A percentile compares a stretch with the other conserved stretches of the same genome.
phyloP scores from a whole-genome alignment of 2,888 invertebrate species.

The Andricus quercusramuli region DNA sequence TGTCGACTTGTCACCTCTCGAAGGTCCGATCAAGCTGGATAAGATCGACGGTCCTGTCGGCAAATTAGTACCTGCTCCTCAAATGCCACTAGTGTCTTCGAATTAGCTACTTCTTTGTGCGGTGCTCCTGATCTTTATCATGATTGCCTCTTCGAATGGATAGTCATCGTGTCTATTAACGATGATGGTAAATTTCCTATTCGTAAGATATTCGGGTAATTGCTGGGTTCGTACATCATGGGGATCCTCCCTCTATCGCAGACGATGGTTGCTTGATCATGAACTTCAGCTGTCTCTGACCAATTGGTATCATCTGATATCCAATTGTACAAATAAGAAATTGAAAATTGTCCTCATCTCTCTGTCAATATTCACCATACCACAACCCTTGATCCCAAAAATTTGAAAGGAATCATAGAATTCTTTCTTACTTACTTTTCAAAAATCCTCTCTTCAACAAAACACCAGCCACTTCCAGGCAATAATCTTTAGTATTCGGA shows the following conservation, averaged over 20 bases:
- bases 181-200: conserved; percentile 19
- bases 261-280: not conserved
- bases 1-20: conserved; percentile 61
- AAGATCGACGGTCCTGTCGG: conserved; percentile 51
- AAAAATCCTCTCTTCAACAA: conserved; percentile 39
- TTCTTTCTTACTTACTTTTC: not conserved
- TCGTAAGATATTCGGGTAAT: conserved; percentile 16
- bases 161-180: conserved; percentile 36
- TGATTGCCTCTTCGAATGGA: conserved; percentile 30
- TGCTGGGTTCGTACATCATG: conserved; percentile 39
- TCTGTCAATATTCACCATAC: not conserved
- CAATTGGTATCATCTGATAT: not conserved
- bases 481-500: conserved; percentile 3
- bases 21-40: conserved; percentile 47
- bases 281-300: not conserved
- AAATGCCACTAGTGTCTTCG: conserved; percentile 30
- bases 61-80: conserved; percentile 46
- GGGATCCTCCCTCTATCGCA: not conserved
- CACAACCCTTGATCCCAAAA: not conserved
- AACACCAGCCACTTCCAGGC: conserved; percentile 44
- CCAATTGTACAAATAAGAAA: not conserved
- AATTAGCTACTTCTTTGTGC: conserved; percentile 39
- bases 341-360: not conserved
- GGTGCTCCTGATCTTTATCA: conserved; percentile 32
- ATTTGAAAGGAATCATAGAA: not conserved